Conservation (phyloP, 2,113 vertebrate species). For the Scartelaos histophorus region DNA sequence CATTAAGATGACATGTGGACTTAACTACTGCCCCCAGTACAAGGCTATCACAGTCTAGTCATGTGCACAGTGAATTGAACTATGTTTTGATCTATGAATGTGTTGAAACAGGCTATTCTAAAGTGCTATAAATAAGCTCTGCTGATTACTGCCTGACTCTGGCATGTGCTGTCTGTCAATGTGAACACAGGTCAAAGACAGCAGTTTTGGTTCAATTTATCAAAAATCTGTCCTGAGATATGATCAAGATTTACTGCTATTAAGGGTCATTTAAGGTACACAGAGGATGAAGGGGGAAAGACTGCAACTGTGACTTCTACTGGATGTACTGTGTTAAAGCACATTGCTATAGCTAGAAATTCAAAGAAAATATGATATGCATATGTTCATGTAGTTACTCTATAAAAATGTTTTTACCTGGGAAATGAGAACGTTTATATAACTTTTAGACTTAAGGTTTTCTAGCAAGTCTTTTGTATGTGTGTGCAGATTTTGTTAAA, state of each 20-base stretch:
- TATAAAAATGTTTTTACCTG: no score
- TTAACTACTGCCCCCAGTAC: constrained; percentile 8
- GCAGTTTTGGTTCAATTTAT: constrained; percentile 25
- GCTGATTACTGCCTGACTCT: constrained; percentile 22
- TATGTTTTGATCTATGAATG: constrained; percentile 53
- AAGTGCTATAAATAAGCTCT: constrained; percentile 52
- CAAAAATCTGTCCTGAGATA: constrained; percentile 20
- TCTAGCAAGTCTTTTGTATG: no score
- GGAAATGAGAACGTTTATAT: no score
- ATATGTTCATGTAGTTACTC: no score
- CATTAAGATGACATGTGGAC: constrained; percentile 5
- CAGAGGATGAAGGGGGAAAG: neutral
- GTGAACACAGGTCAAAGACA: constrained; percentile 36
- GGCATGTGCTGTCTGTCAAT: constrained; percentile 10
- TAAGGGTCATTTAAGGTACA: constrained; percentile 1
- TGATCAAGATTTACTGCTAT: constrained; percentile 41
- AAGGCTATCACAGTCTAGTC: neutral
- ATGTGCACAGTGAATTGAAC: constrained; percentile 15
- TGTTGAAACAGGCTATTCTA: constrained; percentile 37
- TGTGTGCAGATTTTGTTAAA: no score
- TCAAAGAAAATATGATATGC: no score
- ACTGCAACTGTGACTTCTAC: neutral
- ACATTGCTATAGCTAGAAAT: no score
- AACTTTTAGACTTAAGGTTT: no score
- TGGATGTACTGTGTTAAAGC: neutral